Evolutionary conservation across 2,888 invertebrate genomes (phyloP), one percentile per base, ranked within the genome.

Genomic region (Dexiosoma caninum): DNA sequence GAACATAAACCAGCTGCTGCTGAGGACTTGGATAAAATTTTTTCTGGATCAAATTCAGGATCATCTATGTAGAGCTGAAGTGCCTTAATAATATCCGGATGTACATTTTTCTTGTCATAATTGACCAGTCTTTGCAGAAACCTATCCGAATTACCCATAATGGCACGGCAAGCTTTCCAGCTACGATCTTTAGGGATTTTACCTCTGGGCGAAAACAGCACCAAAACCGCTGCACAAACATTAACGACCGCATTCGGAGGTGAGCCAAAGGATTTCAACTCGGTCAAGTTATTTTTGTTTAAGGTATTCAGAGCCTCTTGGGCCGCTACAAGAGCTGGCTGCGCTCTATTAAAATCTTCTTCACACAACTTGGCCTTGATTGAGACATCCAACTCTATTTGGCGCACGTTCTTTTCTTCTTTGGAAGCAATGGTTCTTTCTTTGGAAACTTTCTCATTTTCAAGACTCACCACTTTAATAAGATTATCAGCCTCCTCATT

Each of bases 21-120:
- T 35, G 93, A 92, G 0, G 98, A 98, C 90, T 98, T 98, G 0
- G 94, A 92, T 84, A 93, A 90, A 86, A 98, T 95, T 83, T 95
- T 94, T 42, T 96, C 96, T 0, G 96, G 94, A 84, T 94, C 93
- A 89, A 98, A 98, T 84, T 97, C 97, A 10, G 93, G 93, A 87
- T 94, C 92, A 2, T 86, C 89, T 30, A 92, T 87, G 79, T 92
- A 92, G 0, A 90, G 90, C 78, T 91, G 92, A 30, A 94, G 91
- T 8, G 96, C 97, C 91, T 96, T 97, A 3, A 97, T 94, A 59
- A 97, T 93, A 83, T 96, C 95, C 0, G 96, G 94, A 85, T 95
- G 95, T 87, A 98, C 97, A 87, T 97, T 96, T 88, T 98, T 97
- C 87, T 98, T 98, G 87, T 98, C 96, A 86, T 97, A 97, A 88